These are phyloP conservation scores for Anadara kagoshimensis DNA, from an alignment of 1,140 invertebrate species.

Conservation along the genomic window DNA sequence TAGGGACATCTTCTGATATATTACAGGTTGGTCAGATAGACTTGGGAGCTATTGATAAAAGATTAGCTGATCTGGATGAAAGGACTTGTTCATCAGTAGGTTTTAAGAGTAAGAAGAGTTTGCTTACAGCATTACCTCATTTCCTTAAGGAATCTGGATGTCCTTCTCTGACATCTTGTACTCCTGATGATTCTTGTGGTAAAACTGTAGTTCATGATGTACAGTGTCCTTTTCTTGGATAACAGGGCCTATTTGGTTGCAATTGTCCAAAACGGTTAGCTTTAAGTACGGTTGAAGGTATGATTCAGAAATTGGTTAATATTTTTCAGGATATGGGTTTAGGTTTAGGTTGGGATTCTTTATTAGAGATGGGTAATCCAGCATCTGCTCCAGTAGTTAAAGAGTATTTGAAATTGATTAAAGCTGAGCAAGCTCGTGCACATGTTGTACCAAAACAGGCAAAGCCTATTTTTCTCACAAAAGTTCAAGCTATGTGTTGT, in stretches of 20 bases:
- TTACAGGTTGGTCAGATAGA: conserved; percentile 11
- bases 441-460: conserved; percentile 35
- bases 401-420: conserved; percentile 23
- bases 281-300: conserved; percentile 14
- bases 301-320: conserved; percentile 4
- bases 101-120: conserved; percentile 16
- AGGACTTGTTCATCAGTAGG: conserved; percentile 6
- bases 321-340: conserved; percentile 18
- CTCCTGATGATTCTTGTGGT: conserved; percentile 10
- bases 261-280: conserved; percentile 10
- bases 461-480: conserved; percentile 30
- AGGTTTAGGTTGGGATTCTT: conserved; percentile 19
- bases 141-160: background rate
- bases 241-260: background rate
- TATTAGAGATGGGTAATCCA: conserved; percentile 14
- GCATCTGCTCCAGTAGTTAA: conserved; percentile 8
- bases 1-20: background rate
- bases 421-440: conserved; percentile 27
- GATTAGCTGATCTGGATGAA: conserved; percentile 23
- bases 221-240: conserved; percentile 15
- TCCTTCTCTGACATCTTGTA: background rate
- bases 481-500: conserved; percentile 12
- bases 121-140: background rate
- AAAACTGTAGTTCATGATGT: conserved; percentile 29
- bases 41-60: conserved; percentile 19